Conservation (phyloP, 2,888 invertebrate genomes). For the Sinopyrophorus schimmeli region DNA sequence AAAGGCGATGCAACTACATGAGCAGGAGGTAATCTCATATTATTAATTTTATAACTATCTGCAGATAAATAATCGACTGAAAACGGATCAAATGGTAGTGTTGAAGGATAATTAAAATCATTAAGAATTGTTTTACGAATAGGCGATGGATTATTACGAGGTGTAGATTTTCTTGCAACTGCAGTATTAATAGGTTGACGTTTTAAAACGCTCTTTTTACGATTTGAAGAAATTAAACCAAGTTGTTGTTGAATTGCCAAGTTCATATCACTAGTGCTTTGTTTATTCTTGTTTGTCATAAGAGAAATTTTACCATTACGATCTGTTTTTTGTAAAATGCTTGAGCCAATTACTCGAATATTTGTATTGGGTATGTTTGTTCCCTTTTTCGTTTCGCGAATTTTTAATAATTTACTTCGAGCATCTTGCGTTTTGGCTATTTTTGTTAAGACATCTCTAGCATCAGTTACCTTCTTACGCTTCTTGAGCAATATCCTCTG, state of each 20-base stretch:
- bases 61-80: slow-evolving; percentile 1
- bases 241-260: slow-evolving; percentile 52
- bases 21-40: too few species aligned
- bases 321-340: slow-evolving; percentile 58
- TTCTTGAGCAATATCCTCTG: slow-evolving; percentile 79
- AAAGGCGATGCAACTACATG: neutral
- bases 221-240: slow-evolving; percentile 42
- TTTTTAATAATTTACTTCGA: slow-evolving; percentile 68
- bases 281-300: slow-evolving; percentile 55
- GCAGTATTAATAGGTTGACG: too few species aligned
- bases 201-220: too few species aligned
- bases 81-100: slow-evolving; percentile 17
- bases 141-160: slow-evolving; percentile 22
- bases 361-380: slow-evolving; percentile 44
- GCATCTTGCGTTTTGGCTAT: slow-evolving; percentile 77
- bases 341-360: slow-evolving; percentile 52
- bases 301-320: slow-evolving; percentile 60
- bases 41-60: slow-evolving; percentile 1
- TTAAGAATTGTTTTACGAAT: slow-evolving; percentile 48
- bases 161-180: slow-evolving; percentile 17
- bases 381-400: slow-evolving; percentile 59
- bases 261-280: slow-evolving; percentile 46
- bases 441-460: slow-evolving; percentile 77
- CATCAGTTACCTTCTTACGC: slow-evolving; percentile 74
- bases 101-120: slow-evolving; percentile 39